Base-by-base conservation (phyloP, 2,797 vertebrate species). In the Peromyscus eremicus region DNA sequence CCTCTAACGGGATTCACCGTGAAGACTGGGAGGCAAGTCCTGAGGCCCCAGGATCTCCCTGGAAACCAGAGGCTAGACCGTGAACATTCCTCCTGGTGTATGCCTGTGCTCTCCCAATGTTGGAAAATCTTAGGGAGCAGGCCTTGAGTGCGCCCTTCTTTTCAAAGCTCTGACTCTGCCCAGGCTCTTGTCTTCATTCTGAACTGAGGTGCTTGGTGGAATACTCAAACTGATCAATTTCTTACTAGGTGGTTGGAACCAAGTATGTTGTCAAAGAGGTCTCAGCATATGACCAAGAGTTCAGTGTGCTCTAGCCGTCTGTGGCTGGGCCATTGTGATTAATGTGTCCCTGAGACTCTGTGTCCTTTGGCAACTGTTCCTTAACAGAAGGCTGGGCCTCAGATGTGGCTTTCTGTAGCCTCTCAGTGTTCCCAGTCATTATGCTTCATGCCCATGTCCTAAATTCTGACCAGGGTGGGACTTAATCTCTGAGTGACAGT, bases 391-490 rank as follows among this genome's bases (percentile, higher is more conserved):
- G 37, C 10, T 49, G 34, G 40, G 29, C 7, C 77, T 91, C 52
- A 43, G 40, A 34, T 5, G 12, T 49, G 37, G 88, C 19, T 86
- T 70, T 64, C 71, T 7, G 0, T 0, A 27, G 29, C 12, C 23
- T 60, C 5, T 84, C 0, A 0, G 21, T 40, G 16, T 2, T 79
- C 84, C 62, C 9, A 17, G 25, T 8, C 37, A 11, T 14, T 55
- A 1, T 43, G 40, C 29, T 46, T 91, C 23, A 0, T 49, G 87
- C 21, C 10, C n/a, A 6, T 0, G 14, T 87, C 52, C 29, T 71
- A 73, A 37, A 37, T 68, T 46, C 52, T 55, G 57, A 57, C 19
- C 62, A 62, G 16, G 40, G 9, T 70, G 23, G 71, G 25, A 70
- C 16, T 17, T 52, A 23, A 62, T 25, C 7, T 43, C 6, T 49